These are phyloP conservation scores for Malaclemys terrapin DNA, from an alignment of 2,113 vertebrate species.

Conservation along the genomic window DNA sequence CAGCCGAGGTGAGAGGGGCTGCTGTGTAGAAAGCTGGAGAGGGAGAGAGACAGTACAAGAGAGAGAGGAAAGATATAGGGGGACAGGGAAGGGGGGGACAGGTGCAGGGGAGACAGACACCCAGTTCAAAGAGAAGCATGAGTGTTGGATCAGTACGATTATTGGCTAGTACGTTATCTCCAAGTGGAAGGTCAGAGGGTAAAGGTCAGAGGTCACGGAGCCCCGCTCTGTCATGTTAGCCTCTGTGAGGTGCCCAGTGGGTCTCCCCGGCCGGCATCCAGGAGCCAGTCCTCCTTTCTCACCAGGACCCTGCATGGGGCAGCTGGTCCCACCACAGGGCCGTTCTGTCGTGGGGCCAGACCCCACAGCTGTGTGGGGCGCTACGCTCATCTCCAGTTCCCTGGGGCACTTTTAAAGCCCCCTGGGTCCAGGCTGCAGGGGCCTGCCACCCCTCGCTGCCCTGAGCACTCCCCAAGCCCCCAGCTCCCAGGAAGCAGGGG, in stretches of 20 bases:
- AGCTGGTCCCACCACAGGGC: background rate
- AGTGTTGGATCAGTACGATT: background rate
- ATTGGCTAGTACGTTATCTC: background rate
- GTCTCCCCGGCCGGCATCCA: background rate
- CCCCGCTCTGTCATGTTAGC: background rate
- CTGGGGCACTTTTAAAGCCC: background rate
- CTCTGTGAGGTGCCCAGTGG: background rate
- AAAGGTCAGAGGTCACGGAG: slow-evolving; percentile 60
- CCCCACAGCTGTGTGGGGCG: background rate
- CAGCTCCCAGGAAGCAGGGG: accelerated
- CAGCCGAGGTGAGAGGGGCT: slow-evolving; percentile 91
- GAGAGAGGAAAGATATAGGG: background rate
- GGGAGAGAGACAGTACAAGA: slow-evolving; percentile 14
- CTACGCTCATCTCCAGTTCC: background rate
- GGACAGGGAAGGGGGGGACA: background rate
- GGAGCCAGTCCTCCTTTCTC: background rate
- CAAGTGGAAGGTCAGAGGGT: background rate
- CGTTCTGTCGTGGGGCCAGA: no score
- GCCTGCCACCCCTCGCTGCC: background rate
- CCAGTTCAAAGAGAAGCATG: slow-evolving; percentile 40
- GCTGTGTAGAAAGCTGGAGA: slow-evolving; percentile 94
- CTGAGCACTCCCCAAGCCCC: no score
- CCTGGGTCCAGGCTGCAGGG: background rate
- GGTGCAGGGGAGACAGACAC: slow-evolving; percentile 27
- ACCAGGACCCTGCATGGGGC: background rate